Conservation (phyloP, 2,797 vertebrate genomes). For the Nothura maculosa region DNA sequence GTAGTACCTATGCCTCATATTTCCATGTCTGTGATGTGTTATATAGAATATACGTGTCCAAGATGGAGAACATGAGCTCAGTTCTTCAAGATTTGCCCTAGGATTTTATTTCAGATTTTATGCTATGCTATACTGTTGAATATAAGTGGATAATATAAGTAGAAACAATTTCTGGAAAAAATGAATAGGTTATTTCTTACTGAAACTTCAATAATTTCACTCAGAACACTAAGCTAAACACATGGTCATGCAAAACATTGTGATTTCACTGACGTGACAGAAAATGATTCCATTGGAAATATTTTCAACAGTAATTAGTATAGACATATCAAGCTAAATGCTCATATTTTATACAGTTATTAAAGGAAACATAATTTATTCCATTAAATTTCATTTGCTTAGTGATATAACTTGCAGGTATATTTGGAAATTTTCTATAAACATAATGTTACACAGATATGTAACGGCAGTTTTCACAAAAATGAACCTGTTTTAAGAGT, state of each 20-base stretch:
- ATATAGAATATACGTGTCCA: not conserved
- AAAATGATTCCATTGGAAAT: not conserved
- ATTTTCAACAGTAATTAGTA: not conserved
- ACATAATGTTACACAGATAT: not conserved
- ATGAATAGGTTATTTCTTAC: not conserved
- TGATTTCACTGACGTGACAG: not conserved
- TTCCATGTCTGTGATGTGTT: not conserved
- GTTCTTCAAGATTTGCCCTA: not conserved
- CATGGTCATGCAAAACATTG: not conserved
- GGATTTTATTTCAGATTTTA: not conserved
- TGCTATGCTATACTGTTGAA: not conserved
- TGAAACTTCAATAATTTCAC: not conserved
- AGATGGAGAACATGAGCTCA: not conserved
- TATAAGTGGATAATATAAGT: not conserved
- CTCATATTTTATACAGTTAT: not conserved
- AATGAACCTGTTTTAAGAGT: not conserved
- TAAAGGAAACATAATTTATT: not conserved
- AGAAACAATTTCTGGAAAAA: not conserved
- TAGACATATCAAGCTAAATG: not conserved
- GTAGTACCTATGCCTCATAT: not conserved
- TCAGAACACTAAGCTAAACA: not conserved
- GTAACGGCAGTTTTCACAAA: not conserved
- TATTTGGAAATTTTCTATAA: not conserved
- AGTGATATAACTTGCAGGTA: not conserved
- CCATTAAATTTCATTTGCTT: not conserved